Conservation (phyloP, 2,888 invertebrate genomes). For the Caenorhabditis panamensis region DNA sequence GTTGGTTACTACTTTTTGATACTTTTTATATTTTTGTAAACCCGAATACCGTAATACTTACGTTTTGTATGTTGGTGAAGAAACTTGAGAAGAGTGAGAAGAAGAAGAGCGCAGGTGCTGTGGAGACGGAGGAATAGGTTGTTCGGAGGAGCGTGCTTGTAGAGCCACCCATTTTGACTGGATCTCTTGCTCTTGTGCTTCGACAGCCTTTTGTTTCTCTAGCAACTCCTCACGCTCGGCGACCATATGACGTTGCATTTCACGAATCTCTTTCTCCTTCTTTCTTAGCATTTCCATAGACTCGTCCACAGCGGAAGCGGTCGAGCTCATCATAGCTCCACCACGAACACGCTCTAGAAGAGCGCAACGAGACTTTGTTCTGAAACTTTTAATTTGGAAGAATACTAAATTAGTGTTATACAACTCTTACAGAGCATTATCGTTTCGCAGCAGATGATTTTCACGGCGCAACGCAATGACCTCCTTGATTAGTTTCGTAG, state of each 20-base stretch:
- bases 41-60: neutral
- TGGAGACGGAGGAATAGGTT: slow-evolving; percentile 3
- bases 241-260: slow-evolving; percentile 39
- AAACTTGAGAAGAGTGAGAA: slow-evolving; percentile 33
- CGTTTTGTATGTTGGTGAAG: slow-evolving; percentile 51
- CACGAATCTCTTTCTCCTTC: slow-evolving; percentile 67
- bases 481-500: slow-evolving; percentile 59
- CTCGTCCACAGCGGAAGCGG: slow-evolving; percentile 59
- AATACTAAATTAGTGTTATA: neutral
- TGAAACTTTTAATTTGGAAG: slow-evolving; percentile 25
- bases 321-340: slow-evolving; percentile 47
- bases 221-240: slow-evolving; percentile 37
- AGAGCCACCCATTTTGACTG: slow-evolving; percentile 57
- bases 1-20: too few species aligned
- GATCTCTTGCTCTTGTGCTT: slow-evolving; percentile 53
- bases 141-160: slow-evolving; percentile 36
- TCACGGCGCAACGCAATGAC: slow-evolving; percentile 58
- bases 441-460: slow-evolving; percentile 53
- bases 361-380: slow-evolving; percentile 66
- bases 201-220: slow-evolving; percentile 47
- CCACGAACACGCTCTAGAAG: slow-evolving; percentile 61
- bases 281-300: slow-evolving; percentile 69
- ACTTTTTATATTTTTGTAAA: too few species aligned
- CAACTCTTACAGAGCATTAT: slow-evolving; percentile 56
- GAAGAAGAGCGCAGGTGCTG: slow-evolving; percentile 39